phyloP scores from a whole-genome alignment of 2,888 invertebrate genomes.

The Erynnis tages region DNA sequence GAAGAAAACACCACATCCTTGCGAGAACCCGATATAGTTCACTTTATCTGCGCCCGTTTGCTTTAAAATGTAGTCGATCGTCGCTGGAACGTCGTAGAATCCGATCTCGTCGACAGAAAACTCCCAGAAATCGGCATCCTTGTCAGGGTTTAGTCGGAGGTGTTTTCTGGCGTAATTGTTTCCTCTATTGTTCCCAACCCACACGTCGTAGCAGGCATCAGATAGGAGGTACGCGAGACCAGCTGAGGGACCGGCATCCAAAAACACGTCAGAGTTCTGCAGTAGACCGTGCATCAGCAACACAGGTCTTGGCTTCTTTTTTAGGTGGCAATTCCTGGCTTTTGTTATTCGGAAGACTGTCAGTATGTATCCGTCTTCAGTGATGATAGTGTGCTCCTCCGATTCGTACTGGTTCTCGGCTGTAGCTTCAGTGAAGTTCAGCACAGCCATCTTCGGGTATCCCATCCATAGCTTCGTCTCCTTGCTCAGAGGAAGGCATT shows the following conservation, averaged over 20 bases:
- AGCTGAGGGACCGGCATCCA: constrained; percentile 44
- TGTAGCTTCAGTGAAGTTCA: constrained; percentile 33
- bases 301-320: constrained; percentile 44
- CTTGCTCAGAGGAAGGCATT: not conserved
- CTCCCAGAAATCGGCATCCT: too few relatives aligned
- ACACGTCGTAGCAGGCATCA: too few relatives aligned
- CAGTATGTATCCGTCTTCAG: constrained; percentile 41
- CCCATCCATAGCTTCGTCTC: not conserved
- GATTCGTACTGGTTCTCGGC: constrained; percentile 28
- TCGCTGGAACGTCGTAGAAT: constrained; percentile 55
- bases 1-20: too few relatives aligned
- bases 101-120: constrained; percentile 61
- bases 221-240: constrained; percentile 47
- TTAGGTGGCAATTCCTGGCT: constrained; percentile 28
- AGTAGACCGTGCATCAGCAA: constrained; percentile 56
- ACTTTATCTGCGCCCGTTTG: too few relatives aligned
- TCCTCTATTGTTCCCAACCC: too few relatives aligned
- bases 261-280: constrained; percentile 54
- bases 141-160: too few relatives aligned
- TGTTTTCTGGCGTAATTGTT: too few relatives aligned
- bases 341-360: constrained; percentile 36
- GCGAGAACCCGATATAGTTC: too few relatives aligned
- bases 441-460: not conserved
- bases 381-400: constrained; percentile 31
- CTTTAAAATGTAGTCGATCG: constrained; percentile 45